A percentile compares a stretch with the other conserved stretches of the same genome.
Evolutionary conservation across 2,113 vertebrate species (phyloP).

Genomic region (Rattus norvegicus): DNA sequence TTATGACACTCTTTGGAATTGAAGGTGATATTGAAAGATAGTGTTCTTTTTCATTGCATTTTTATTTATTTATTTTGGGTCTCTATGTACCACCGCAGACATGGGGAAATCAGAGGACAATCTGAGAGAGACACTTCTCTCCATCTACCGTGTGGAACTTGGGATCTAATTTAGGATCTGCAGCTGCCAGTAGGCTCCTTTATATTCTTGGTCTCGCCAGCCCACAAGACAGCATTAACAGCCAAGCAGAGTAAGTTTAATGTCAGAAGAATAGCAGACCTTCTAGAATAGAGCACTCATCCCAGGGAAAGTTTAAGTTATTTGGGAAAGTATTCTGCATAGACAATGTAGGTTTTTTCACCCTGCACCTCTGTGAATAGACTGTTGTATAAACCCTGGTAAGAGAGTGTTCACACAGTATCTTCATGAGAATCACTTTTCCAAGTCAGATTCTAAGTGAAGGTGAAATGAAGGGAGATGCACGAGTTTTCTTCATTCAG

Average conservation of each 20-base stretch:
- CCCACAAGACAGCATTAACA: background rate
- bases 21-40: background rate
- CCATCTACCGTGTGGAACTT: background rate
- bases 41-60: background rate
- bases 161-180: background rate
- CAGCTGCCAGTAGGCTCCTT: background rate
- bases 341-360: background rate
- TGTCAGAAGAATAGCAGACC: background rate
- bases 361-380: background rate
- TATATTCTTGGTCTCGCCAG: background rate
- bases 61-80: background rate
- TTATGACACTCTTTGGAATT: background rate
- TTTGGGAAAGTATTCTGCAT: background rate
- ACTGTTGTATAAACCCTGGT: background rate
- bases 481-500: background rate
- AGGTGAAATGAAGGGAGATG: background rate
- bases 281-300: background rate
- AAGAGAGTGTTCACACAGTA: background rate
- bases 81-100: background rate
- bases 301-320: background rate
- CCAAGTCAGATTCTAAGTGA: background rate
- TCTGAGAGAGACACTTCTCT: background rate
- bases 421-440: background rate
- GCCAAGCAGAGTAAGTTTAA: background rate
- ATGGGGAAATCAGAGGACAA: background rate